Percentiles rank a stretch among this genome's conserved stretches.
phyloP scores from a whole-genome alignment of 2,113 vertebrate genomes.

The Eolophus roseicapilla region DNA sequence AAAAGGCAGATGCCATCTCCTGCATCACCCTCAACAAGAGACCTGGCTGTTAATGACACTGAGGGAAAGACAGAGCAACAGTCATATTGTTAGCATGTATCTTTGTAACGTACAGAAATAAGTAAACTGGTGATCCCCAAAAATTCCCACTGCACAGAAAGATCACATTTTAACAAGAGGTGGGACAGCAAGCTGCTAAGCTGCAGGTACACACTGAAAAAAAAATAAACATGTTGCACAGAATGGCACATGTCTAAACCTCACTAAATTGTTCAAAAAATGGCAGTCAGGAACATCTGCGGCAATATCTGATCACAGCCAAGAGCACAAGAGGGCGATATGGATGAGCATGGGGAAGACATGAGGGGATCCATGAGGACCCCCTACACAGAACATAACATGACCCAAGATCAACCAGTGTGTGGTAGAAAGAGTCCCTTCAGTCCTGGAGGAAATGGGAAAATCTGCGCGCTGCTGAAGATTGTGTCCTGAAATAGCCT shows the following conservation, averaged over 20 bases:
- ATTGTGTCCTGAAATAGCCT: neutral
- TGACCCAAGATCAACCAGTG: neutral
- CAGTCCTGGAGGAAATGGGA: neutral
- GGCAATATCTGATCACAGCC: neutral
- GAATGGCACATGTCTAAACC: neutral
- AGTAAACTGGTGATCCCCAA: neutral
- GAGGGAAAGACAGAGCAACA: fast-evolving
- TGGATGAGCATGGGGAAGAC: neutral
- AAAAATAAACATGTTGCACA: neutral
- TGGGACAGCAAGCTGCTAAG: neutral
- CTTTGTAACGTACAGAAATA: neutral
- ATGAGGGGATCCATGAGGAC: neutral
- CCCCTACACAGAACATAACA: neutral
- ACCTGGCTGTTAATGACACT: neutral
- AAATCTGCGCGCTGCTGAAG: neutral
- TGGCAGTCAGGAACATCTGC: neutral
- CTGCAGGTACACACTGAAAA: neutral
- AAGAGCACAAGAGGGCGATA: neutral
- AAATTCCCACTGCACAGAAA: neutral
- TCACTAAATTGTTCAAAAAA: neutral
- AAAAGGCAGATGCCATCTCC: neutral
- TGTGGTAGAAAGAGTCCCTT: neutral
- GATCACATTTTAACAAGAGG: neutral
- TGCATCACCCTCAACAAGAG: too few relatives aligned
- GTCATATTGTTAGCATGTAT: fast-evolving